phyloP scores from a whole-genome alignment of 2,888 invertebrate species.

The Strigamia transsilvanica region DNA sequence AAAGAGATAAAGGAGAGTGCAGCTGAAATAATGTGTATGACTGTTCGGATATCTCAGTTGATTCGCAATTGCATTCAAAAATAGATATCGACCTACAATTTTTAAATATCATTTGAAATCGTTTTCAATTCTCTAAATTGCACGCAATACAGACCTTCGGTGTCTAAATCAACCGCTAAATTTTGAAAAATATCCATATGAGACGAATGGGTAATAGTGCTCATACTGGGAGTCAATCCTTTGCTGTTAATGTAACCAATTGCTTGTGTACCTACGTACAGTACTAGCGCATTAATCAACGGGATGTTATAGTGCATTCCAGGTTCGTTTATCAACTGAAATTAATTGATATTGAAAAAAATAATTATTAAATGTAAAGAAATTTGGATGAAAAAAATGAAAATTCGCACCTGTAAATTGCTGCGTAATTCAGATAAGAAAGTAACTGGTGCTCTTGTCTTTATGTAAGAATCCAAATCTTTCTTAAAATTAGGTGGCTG shows the following conservation, averaged over 20 bases:
- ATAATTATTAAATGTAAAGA: background rate
- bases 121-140: background rate
- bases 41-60: slow-evolving; percentile 99
- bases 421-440: slow-evolving; percentile 91
- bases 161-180: slow-evolving; percentile 96
- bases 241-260: slow-evolving; percentile 90
- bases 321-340: slow-evolving; percentile 77
- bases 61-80: slow-evolving; percentile 98
- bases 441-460: slow-evolving; percentile 91
- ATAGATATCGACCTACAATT: slow-evolving; percentile 78
- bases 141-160: slow-evolving; percentile 77
- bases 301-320: slow-evolving; percentile 94
- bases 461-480: slow-evolving; percentile 95
- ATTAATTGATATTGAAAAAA: background rate
- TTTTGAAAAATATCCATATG: slow-evolving; percentile 99
- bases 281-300: slow-evolving; percentile 94
- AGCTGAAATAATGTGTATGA: slow-evolving; percentile 99
- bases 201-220: slow-evolving; percentile 97
- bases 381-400: slow-evolving; percentile 29
- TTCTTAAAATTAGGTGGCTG: slow-evolving; percentile 87
- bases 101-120: background rate
- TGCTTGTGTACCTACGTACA: slow-evolving; percentile 97
- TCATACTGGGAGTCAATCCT: slow-evolving; percentile 91
- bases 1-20: slow-evolving; percentile 94
- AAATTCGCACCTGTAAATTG: slow-evolving; percentile 78